These are phyloP conservation scores for Lindbergichthys nudifrons DNA, from an alignment of 2,797 vertebrate species.

Conservation along the genomic window DNA sequence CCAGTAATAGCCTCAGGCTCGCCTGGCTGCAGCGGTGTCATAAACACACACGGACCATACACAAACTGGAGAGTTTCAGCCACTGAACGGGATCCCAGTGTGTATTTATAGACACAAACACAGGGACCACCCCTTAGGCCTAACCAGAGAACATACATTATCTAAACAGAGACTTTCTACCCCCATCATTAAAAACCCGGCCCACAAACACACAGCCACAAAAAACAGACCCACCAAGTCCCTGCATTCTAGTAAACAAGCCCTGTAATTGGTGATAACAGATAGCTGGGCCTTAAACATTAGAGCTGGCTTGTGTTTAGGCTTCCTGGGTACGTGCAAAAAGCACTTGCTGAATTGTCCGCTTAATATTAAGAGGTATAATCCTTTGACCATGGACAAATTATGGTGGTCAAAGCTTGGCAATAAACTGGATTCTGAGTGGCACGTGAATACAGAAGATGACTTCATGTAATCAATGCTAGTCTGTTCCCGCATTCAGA, in stretches of 20 bases:
- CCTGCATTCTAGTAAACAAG: conserved; percentile 63
- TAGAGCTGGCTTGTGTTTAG: conserved; percentile 34
- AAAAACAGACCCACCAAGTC: conserved; percentile 48
- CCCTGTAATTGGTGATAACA: conserved; percentile 56
- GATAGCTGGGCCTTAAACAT: conserved; percentile 57
- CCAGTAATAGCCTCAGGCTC: conserved; percentile 83
- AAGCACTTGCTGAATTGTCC: not conserved
- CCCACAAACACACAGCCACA: conserved; percentile 20
- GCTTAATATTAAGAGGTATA: conserved; percentile 12
- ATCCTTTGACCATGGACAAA: not conserved
- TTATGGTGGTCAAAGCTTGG: not conserved
- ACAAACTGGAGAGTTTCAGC: conserved; percentile 48
- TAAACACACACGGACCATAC: conserved; percentile 48
- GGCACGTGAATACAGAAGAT: not conserved
- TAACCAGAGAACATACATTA: conserved; percentile 50
- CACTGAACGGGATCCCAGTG: conserved; percentile 75
- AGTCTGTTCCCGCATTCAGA: not conserved
- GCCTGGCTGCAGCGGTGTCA: conserved; percentile 68
- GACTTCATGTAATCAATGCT: not conserved
- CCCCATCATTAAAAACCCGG: conserved; percentile 48
- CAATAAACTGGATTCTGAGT: too few species aligned
- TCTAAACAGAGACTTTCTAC: conserved; percentile 46
- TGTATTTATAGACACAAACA: conserved; percentile 73
- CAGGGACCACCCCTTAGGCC: conserved; percentile 52
- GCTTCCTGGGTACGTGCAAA: conserved; percentile 15